Evolutionary conservation across 1,140 invertebrate species (phyloP).

Genomic region (Plectus sambesii): DNA sequence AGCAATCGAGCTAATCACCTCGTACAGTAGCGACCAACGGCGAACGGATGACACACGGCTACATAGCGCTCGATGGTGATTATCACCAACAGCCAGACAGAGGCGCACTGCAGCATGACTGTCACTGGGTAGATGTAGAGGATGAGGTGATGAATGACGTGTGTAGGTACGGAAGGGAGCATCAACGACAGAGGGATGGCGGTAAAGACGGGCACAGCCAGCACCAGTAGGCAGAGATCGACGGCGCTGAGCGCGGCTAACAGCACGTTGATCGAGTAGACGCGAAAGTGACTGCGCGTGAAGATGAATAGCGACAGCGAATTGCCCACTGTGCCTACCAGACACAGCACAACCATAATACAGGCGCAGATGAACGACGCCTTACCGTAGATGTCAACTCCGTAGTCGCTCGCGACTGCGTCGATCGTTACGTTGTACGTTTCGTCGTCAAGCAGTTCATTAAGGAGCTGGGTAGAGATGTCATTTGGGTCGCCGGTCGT

Average conservation of each 20-base stretch:
- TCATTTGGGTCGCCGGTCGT: too few species aligned
- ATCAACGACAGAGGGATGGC: constrained; percentile 31
- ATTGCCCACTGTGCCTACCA: constrained; percentile 33
- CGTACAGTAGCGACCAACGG: constrained; percentile 37
- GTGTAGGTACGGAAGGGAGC: constrained; percentile 28
- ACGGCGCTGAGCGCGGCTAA: constrained; percentile 19
- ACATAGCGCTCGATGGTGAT: constrained; percentile 89
- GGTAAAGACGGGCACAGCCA: constrained; percentile 41
- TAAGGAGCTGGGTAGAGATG: too few species aligned
- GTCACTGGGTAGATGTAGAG: constrained; percentile 38
- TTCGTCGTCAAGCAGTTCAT: too few species aligned
- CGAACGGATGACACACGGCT: constrained; percentile 49
- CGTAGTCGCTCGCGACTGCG: too few species aligned
- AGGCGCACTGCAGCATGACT: constrained; percentile 40
- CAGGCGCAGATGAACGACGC: constrained; percentile 32
- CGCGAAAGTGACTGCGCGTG: constrained; percentile 32
- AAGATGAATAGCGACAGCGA: constrained; percentile 33
- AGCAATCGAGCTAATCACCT: constrained; percentile 18
- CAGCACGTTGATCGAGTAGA: constrained; percentile 39
- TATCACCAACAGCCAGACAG: constrained; percentile 58
- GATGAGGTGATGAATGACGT: constrained; percentile 28
- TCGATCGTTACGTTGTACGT: too few species aligned
- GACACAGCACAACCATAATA: constrained; percentile 36
- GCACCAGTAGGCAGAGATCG: constrained; percentile 30
- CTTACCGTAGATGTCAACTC: too few species aligned